Percentiles rank a stretch among this genome's conserved stretches.
Evolutionary conservation across 2,888 invertebrate species (phyloP).

Genomic region (Aphodius granarius): DNA sequence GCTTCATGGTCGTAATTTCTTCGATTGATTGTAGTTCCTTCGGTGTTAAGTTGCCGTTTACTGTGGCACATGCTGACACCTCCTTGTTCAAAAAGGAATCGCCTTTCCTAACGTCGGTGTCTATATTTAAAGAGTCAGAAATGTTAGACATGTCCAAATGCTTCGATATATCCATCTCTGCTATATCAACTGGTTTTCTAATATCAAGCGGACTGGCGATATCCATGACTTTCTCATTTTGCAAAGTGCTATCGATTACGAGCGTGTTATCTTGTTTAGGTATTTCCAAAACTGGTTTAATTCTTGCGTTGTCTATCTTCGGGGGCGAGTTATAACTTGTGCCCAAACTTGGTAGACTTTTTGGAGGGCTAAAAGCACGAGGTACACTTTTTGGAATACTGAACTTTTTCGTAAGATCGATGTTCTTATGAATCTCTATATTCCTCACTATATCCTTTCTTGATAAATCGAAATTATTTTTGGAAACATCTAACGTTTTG

Average conservation of each 20-base stretch:
- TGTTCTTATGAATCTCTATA: not conserved
- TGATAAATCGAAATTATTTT: not conserved
- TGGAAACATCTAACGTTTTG: not conserved
- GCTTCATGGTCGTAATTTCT: not conserved
- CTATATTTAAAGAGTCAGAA: not conserved
- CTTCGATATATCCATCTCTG: not conserved
- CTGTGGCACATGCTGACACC: not conserved
- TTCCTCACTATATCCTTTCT: not conserved
- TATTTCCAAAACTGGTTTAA: not conserved
- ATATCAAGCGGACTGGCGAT: conserved; percentile 10
- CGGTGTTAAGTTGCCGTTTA: not conserved
- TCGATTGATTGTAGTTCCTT: not conserved
- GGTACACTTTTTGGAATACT: too few relatives aligned
- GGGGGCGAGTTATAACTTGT: not conserved
- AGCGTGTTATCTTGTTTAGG: not conserved
- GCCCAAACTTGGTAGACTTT: not conserved
- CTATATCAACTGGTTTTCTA: conserved; percentile 1
- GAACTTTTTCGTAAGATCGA: not conserved
- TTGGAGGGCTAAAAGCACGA: not conserved
- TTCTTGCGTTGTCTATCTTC: not conserved
- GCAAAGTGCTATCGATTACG: not conserved
- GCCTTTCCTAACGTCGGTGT: not conserved
- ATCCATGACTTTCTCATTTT: conserved; percentile 10
- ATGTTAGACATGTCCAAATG: not conserved
- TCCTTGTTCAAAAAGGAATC: conserved; percentile 3